Conservation (phyloP, 2,888 invertebrate species). For the Sabellastarte sp. region DNA sequence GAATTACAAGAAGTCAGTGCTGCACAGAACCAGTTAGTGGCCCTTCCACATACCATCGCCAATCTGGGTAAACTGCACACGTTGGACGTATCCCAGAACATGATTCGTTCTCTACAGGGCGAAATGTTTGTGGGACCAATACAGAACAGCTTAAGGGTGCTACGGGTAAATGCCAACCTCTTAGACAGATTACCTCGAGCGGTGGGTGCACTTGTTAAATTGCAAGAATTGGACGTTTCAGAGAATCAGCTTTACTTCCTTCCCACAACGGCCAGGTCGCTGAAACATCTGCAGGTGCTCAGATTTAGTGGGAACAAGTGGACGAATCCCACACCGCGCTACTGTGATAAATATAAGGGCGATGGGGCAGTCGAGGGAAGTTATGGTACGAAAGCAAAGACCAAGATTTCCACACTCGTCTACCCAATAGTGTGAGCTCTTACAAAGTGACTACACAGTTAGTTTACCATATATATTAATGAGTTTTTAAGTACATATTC, state of each 20-base stretch:
- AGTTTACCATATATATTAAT: no score
- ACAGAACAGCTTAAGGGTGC: neutral
- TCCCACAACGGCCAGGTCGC: neutral
- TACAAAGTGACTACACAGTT: no score
- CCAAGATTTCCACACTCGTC: neutral
- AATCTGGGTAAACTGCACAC: neutral
- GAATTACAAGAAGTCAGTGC: neutral
- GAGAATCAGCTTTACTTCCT: neutral
- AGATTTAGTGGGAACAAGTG: slow-evolving; percentile 3
- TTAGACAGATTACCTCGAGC: neutral
- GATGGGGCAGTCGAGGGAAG: neutral
- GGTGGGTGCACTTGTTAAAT: neutral
- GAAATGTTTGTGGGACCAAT: neutral
- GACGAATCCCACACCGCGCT: neutral
- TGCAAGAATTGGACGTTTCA: neutral
- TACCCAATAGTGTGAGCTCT: no score
- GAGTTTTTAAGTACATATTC: no score
- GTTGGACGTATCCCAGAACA: neutral
- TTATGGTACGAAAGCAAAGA: neutral
- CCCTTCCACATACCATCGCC: neutral
- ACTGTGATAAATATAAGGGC: neutral
- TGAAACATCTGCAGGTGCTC: neutral
- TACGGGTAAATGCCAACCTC: neutral
- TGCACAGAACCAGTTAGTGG: neutral
- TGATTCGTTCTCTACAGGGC: neutral